Conservation (phyloP, 2,113 vertebrate genomes). For the Mohoua ochrocephala region DNA sequence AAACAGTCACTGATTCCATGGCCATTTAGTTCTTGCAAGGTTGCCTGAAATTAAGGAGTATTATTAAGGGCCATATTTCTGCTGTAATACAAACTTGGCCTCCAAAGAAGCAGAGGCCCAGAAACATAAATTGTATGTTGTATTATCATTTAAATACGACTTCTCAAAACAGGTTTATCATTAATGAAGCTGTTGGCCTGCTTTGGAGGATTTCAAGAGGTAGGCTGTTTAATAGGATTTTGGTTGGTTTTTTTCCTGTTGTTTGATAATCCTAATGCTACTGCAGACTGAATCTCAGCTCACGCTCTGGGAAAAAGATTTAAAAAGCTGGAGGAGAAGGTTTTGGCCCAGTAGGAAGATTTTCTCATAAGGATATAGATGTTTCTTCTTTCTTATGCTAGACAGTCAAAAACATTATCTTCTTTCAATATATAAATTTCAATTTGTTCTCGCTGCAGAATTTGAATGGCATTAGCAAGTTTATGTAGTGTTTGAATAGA, state of each 20-base stretch:
- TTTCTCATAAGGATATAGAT: neutral
- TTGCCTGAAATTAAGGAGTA: neutral
- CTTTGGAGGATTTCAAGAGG: neutral
- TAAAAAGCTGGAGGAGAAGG: neutral
- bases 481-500: neutral
- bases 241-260: neutral
- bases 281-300: neutral
- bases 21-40: neutral
- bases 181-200: neutral
- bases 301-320: neutral
- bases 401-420: neutral
- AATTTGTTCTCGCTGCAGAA: neutral
- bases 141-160: neutral
- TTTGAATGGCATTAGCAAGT: neutral
- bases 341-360: neutral
- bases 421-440: neutral
- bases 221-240: neutral
- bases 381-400: neutral
- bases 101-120: neutral
- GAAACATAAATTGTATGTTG: neutral
- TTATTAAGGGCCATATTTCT: neutral
- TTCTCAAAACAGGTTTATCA: neutral
- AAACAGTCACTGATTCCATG: neutral
- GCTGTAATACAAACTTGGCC: neutral
- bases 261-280: neutral